Evolutionary conservation across 1,140 invertebrate genomes (phyloP).

Genomic region (Dufourea novaeangliae): DNA sequence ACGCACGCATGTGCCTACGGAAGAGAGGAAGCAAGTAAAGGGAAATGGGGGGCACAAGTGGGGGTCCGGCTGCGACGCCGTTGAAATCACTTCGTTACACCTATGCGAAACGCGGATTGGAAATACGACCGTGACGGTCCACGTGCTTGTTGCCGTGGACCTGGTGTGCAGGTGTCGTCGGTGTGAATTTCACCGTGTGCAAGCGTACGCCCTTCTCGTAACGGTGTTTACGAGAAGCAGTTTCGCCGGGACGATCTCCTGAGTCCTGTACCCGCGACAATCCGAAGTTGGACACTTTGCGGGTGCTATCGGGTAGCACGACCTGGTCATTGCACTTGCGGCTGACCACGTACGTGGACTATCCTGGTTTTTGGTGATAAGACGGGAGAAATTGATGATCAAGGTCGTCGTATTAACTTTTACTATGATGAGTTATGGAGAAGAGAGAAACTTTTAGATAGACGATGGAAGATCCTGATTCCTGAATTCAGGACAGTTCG

Average conservation of each 20-base stretch:
- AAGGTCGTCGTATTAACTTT: background rate
- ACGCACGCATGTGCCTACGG: conserved; percentile 20
- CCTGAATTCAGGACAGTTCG: no score
- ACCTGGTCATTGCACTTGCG: conserved; percentile 5
- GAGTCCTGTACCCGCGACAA: conserved; percentile 16
- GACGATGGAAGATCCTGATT: no score
- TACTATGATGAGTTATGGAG: background rate
- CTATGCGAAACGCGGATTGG: conserved; percentile 36
- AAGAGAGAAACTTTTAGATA: no score
- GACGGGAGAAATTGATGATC: background rate
- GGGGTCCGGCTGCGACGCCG: conserved; percentile 13
- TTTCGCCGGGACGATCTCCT: conserved; percentile 13
- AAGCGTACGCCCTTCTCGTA: conserved; percentile 20
- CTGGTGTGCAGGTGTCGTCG: background rate
- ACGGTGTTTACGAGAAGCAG: conserved; percentile 36
- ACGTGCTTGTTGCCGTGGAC: background rate
- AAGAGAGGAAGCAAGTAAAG: conserved; percentile 18
- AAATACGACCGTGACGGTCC: conserved; percentile 26
- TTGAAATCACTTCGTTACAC: conserved; percentile 59
- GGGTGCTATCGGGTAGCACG: conserved; percentile 12
- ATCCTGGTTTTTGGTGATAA: background rate
- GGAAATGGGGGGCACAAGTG: background rate
- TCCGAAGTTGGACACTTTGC: conserved; percentile 31
- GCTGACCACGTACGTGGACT: conserved; percentile 1
- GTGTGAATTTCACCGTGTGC: background rate